A percentile compares a stretch with the other conserved stretches of the same genome.
These are phyloP conservation scores for Apogon talboti DNA, from an alignment of 2,797 vertebrate genomes.

Conservation along the genomic window DNA sequence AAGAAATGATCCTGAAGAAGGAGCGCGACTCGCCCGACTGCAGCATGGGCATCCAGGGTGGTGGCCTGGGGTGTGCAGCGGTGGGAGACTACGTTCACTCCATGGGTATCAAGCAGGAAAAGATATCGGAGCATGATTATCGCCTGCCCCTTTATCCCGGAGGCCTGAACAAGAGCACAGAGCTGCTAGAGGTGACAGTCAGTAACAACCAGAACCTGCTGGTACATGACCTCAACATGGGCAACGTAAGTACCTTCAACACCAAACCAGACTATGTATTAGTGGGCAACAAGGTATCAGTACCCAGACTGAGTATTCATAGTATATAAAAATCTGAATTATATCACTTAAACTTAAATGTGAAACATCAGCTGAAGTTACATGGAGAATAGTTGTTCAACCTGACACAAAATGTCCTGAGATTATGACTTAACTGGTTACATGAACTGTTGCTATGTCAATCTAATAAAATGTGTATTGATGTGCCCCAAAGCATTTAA, in stretches of 20 bases:
- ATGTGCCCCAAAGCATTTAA: too few species aligned
- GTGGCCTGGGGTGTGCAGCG: constrained; percentile 50
- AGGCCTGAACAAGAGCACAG: constrained; percentile 69
- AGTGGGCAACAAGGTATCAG: too few species aligned
- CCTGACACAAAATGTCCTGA: too few species aligned
- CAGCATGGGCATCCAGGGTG: constrained; percentile 61
- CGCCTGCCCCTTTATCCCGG: constrained; percentile 84
- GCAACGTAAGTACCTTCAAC: constrained; percentile 69
- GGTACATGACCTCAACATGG: constrained; percentile 91
- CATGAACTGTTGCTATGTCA: too few species aligned
- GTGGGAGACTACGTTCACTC: constrained; percentile 82
- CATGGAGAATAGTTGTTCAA: too few species aligned
- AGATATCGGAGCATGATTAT: constrained; percentile 90
- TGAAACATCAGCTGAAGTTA: too few species aligned
- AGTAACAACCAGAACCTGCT: constrained; percentile 85
- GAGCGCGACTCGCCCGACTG: constrained; percentile 91
- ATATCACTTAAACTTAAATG: too few species aligned
- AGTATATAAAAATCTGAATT: too few species aligned
- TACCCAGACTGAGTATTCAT: too few species aligned
- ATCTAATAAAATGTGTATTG: too few species aligned
- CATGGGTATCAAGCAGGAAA: constrained; percentile 96
- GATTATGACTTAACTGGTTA: too few species aligned
- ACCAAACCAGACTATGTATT: not conserved
- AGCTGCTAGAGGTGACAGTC: constrained; percentile 83
- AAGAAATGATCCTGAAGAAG: constrained; percentile 95